Evolutionary conservation across 2,113 vertebrate genomes (phyloP).

Genomic region (Ovis aries): ARS-UI_Ramb_v3.0 NC_056060.1:66611001-66611500

Average conservation of each 20-base stretch:
- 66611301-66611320: neutral
- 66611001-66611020: constrained; percentile 57
- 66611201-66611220: neutral
- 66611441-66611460: neutral
- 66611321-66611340: neutral
- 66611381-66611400: constrained; percentile 5
- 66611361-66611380: neutral
- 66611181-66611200: neutral
- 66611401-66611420: neutral
- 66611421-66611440: neutral
- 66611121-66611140: neutral
- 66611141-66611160: neutral
- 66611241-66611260: neutral
- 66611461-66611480: neutral
- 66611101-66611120: neutral
- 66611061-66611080: neutral
- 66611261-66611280: neutral
- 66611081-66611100: neutral
- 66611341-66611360: neutral
- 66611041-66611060: neutral
- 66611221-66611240: neutral
- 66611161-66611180: neutral
- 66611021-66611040: constrained; percentile 48
- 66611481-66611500: neutral
- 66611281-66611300: neutral